These are phyloP conservation scores for Setophaga petechia DNA, from an alignment of 2,113 vertebrate genomes.

Conservation along the genomic window DNA sequence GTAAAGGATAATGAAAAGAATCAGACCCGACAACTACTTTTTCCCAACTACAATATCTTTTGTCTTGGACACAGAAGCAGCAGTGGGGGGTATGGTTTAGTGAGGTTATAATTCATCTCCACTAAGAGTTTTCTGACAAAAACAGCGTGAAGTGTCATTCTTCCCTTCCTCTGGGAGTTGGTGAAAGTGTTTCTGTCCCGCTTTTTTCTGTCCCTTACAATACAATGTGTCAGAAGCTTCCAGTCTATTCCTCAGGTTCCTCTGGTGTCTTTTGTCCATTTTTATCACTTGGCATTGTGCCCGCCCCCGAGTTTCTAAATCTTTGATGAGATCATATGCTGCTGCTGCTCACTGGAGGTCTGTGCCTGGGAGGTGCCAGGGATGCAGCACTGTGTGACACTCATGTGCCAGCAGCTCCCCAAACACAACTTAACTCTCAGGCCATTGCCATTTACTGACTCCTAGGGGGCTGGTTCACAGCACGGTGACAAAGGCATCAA, in stretches of 20 bases:
- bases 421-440: neutral
- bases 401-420: neutral
- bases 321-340: neutral
- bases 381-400: neutral
- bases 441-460: neutral
- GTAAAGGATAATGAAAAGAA: neutral
- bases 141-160: neutral
- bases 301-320: neutral
- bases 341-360: neutral
- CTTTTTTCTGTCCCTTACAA: neutral
- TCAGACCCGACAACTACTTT: neutral
- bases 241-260: neutral
- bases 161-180: neutral
- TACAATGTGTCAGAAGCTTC: neutral
- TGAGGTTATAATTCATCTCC: conserved; percentile 7
- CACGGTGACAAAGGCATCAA: neutral
- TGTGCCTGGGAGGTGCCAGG: neutral
- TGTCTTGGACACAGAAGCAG: neutral
- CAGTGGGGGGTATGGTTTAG: neutral
- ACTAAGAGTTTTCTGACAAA: conserved; percentile 28
- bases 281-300: neutral
- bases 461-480: neutral
- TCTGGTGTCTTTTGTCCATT: neutral
- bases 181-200: neutral
- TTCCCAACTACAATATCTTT: neutral